A percentile compares a stretch with the other conserved stretches of the same genome.
phyloP scores from a whole-genome alignment of 2,888 invertebrate species.

The Chelonus formosanus region DNA sequence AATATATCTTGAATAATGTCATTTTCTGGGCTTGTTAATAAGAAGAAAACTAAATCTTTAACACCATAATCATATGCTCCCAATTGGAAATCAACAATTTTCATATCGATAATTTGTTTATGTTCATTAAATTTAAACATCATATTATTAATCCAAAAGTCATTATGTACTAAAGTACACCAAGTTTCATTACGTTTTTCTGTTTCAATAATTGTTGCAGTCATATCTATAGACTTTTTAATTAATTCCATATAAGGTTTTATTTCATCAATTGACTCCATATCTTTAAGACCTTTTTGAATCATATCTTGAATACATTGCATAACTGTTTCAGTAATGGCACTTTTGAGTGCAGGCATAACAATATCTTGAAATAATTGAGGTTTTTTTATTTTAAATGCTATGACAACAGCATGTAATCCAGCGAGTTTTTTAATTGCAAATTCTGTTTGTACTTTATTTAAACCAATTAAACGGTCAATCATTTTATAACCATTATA shows the following conservation, averaged over 20 bases:
- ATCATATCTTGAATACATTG: slow-evolving; percentile 53
- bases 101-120: slow-evolving; percentile 50
- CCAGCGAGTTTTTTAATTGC: slow-evolving; percentile 55
- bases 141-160: slow-evolving; percentile 65
- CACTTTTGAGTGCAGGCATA: slow-evolving; percentile 42
- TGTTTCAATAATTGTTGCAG: slow-evolving; percentile 22
- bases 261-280: slow-evolving; percentile 48
- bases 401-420: slow-evolving; percentile 55
- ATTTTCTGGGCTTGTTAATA: slow-evolving; percentile 55
- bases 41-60: slow-evolving; percentile 60
- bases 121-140: slow-evolving; percentile 53
- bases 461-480: slow-evolving; percentile 56
- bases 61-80: slow-evolving; percentile 53
- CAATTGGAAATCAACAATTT: slow-evolving; percentile 63
- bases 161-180: slow-evolving; percentile 58
- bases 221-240: slow-evolving; percentile 49
- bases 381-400: slow-evolving; percentile 53
- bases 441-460: slow-evolving; percentile 50
- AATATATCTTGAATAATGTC: slow-evolving; percentile 54
- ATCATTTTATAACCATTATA: slow-evolving; percentile 50
- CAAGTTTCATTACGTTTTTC: slow-evolving; percentile 49
- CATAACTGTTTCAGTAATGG: slow-evolving; percentile 45
- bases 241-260: slow-evolving; percentile 47
- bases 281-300: slow-evolving; percentile 46
- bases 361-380: slow-evolving; percentile 50